Conservation (phyloP, 1,140 invertebrate species). For the Arion vulgaris region DNA sequence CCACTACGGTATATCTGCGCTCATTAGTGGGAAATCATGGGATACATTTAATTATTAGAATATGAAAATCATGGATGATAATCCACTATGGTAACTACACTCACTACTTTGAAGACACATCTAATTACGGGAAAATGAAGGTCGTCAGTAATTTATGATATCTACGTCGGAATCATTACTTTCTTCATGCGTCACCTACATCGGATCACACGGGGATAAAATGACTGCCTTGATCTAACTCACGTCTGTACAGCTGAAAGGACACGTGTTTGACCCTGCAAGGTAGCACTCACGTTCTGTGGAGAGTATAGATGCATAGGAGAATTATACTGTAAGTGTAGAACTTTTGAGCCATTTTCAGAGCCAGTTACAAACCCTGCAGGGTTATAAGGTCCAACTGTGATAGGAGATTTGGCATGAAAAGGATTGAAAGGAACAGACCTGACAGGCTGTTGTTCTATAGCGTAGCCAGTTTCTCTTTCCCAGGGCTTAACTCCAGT, state of each 20-base stretch:
- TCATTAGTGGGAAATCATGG: too few relatives aligned
- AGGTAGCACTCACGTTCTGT: slow-evolving; percentile 93
- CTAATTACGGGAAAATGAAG: too few relatives aligned
- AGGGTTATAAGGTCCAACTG: neutral
- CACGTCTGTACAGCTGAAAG: slow-evolving; percentile 32
- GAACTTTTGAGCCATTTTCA: slow-evolving; percentile 48
- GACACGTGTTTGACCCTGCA: slow-evolving; percentile 82
- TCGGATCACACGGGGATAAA: neutral
- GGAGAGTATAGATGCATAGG: slow-evolving; percentile 96
- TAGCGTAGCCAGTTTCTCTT: slow-evolving; percentile 45
- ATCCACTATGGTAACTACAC: too few relatives aligned
- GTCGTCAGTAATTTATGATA: too few relatives aligned
- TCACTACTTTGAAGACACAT: too few relatives aligned
- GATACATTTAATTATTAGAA: too few relatives aligned
- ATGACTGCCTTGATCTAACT: slow-evolving; percentile 22
- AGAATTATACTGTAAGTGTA: slow-evolving; percentile 88
- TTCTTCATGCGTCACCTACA: neutral
- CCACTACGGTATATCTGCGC: too few relatives aligned
- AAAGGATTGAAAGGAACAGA: slow-evolving; percentile 44
- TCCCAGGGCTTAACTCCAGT: slow-evolving; percentile 64
- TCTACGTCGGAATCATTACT: neutral
- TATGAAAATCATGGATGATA: too few relatives aligned
- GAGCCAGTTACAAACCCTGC: neutral
- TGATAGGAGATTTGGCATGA: neutral
- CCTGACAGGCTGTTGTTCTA: slow-evolving; percentile 49